Percentiles rank a stretch among this genome's conserved stretches.
phyloP scores from a whole-genome alignment of 2,888 invertebrate genomes.

The Cacoxenus indagator region DNA sequence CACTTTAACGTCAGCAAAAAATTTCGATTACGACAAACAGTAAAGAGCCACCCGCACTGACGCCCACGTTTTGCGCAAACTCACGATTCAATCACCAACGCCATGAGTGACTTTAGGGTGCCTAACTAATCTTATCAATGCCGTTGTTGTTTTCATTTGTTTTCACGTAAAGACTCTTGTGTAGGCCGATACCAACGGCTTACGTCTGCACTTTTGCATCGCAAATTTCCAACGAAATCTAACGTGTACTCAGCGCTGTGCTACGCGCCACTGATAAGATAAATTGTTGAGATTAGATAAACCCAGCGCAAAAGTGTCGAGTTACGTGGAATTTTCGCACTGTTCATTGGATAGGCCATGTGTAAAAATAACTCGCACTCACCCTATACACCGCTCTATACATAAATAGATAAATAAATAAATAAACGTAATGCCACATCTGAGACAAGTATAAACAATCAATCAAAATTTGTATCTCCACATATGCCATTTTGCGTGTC shows the following conservation, averaged over 20 bases:
- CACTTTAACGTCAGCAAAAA: conserved; percentile 1
- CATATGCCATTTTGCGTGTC: background rate
- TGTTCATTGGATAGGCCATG: background rate
- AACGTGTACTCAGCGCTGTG: background rate
- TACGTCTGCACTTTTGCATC: background rate
- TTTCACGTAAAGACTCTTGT: background rate
- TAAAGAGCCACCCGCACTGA: too few species aligned
- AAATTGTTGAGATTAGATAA: background rate
- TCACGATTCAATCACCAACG: too few species aligned
- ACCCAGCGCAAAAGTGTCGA: background rate
- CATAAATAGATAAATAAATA: background rate
- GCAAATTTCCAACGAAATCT: background rate
- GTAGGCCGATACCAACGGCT: background rate
- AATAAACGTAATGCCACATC: background rate
- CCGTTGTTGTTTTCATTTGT: conserved; percentile 5
- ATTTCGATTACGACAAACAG: too few species aligned
- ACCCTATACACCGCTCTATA: background rate
- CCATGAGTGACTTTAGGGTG: background rate
- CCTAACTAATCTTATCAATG: conserved; percentile 12
- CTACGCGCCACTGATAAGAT: background rate
- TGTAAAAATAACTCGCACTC: background rate
- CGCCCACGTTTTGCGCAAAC: too few species aligned
- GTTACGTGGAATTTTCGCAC: background rate
- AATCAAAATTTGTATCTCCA: background rate
- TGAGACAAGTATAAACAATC: background rate